Percentiles rank a stretch among this genome's conserved stretches.
These are phyloP conservation scores for Microctonus brassicae DNA, from an alignment of 2,888 invertebrate species.

Conservation along the genomic window DNA sequence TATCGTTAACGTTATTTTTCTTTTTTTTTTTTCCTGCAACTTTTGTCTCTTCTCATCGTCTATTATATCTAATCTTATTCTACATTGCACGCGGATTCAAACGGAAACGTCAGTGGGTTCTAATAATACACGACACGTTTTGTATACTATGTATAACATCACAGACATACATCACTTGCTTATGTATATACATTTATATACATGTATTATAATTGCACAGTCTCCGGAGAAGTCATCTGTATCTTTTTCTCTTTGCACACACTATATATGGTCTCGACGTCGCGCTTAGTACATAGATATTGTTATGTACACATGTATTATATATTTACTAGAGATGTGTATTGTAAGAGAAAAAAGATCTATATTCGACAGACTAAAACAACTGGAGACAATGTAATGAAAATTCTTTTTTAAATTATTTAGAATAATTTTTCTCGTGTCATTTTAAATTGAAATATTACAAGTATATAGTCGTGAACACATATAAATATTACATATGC, in stretches of 20 bases:
- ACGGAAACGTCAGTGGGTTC: conserved; percentile 32
- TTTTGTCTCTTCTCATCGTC: background rate
- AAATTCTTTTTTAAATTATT: background rate
- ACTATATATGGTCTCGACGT: conserved; percentile 5
- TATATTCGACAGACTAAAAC: too few species aligned
- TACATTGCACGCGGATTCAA: conserved; percentile 9
- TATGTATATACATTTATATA: background rate
- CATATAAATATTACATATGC: too few species aligned
- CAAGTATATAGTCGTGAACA: too few species aligned
- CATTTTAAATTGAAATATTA: too few species aligned
- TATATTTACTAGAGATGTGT: too few species aligned
- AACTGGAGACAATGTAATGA: too few species aligned
- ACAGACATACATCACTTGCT: conserved; percentile 1
- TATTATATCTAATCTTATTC: background rate
- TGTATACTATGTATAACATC: background rate
- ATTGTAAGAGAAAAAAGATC: too few species aligned
- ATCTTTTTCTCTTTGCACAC: conserved; percentile 11
- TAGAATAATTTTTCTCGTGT: too few species aligned
- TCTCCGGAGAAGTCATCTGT: background rate
- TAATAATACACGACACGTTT: conserved; percentile 32
- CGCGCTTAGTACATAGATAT: too few species aligned
- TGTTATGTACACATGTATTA: background rate
- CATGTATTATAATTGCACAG: background rate
- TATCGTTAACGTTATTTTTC: background rate
- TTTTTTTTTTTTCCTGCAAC: background rate